phyloP scores from a whole-genome alignment of 92 coral and sea anemone genomes.

The Parazoanthus darwini region DNA sequence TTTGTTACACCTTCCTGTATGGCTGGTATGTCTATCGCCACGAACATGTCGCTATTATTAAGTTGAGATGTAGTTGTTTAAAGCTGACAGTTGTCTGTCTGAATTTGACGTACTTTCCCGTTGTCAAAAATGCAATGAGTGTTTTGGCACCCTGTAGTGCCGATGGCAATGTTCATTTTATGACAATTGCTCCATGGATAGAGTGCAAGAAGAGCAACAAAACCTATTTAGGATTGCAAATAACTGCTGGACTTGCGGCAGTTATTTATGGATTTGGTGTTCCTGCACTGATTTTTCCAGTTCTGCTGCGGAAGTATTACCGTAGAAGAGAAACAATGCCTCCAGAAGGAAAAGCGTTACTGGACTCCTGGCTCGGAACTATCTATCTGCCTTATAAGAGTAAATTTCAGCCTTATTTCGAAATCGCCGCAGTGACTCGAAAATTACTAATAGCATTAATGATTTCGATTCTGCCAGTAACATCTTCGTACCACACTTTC shows the following conservation, averaged over 20 bases:
- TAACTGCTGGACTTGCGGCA: constrained; percentile 57
- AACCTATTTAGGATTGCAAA: constrained; percentile 45
- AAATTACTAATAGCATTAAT: constrained; percentile 55
- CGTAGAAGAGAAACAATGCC: constrained; percentile 39
- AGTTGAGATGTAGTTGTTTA: constrained; percentile 48
- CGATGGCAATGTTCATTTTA: constrained; percentile 47
- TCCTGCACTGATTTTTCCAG: constrained; percentile 65
- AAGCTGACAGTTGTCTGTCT: constrained; percentile 65
- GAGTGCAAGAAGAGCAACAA: constrained; percentile 54
- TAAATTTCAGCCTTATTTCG: constrained; percentile 50
- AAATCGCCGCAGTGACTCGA: constrained; percentile 50
- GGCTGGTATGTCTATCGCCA: constrained; percentile 24
- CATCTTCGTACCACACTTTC: constrained; percentile 57
- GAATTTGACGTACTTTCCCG: constrained; percentile 74
- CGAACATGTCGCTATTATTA: constrained; percentile 15
- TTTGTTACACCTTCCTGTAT: constrained; percentile 32
- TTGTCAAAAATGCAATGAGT: constrained; percentile 66
- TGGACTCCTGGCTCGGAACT: constrained; percentile 68
- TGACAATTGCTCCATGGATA: constrained; percentile 73
- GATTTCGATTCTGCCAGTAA: constrained; percentile 52
- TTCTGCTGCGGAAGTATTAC: constrained; percentile 54
- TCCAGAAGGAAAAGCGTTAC: constrained; percentile 34
- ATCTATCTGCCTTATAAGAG: constrained; percentile 60
- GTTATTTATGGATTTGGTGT: constrained; percentile 70
- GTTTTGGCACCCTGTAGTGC: constrained; percentile 62